A percentile compares a stretch with the other conserved stretches of the same genome.
These are phyloP conservation scores for Sebastes kiyomatsui DNA, from an alignment of 2,797 vertebrate genomes.

Conservation along the genomic window DNA sequence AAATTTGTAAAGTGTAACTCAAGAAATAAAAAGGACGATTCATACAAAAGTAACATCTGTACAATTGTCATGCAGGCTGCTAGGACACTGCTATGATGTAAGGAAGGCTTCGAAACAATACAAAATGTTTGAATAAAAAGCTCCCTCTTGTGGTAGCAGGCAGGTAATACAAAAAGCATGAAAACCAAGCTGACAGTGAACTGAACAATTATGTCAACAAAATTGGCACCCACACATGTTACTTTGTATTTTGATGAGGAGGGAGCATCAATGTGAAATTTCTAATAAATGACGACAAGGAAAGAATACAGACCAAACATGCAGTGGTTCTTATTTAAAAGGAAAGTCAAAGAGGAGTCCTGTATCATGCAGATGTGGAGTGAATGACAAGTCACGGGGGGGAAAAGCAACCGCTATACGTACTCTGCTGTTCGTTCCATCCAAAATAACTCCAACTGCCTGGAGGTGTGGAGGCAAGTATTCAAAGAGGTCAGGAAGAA, in stretches of 20 bases:
- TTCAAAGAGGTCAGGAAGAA: slow-evolving; percentile 64
- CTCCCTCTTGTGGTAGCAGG: slow-evolving; percentile 55
- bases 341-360: background rate
- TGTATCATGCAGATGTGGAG: slow-evolving; percentile 30
- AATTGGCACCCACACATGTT: background rate
- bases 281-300: background rate
- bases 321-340: slow-evolving; percentile 36
- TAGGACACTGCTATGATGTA: background rate
- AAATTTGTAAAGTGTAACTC: background rate
- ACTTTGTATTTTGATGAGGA: background rate
- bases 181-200: background rate
- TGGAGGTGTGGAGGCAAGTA: slow-evolving; percentile 83
- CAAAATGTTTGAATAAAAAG: background rate
- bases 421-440: slow-evolving; percentile 97
- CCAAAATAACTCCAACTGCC: slow-evolving; percentile 95
- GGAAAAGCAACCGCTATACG: slow-evolving; percentile 74
- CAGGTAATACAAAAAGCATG: slow-evolving; percentile 6
- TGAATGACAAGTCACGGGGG: background rate
- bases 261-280: background rate
- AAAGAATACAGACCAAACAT: slow-evolving; percentile 46
- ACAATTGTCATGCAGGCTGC: background rate
- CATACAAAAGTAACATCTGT: background rate
- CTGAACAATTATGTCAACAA: background rate
- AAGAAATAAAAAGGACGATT: background rate
- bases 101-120: background rate